Evolutionary conservation across 2,888 invertebrate genomes (phyloP).

Genomic region (Hyposoter didymator): DNA sequence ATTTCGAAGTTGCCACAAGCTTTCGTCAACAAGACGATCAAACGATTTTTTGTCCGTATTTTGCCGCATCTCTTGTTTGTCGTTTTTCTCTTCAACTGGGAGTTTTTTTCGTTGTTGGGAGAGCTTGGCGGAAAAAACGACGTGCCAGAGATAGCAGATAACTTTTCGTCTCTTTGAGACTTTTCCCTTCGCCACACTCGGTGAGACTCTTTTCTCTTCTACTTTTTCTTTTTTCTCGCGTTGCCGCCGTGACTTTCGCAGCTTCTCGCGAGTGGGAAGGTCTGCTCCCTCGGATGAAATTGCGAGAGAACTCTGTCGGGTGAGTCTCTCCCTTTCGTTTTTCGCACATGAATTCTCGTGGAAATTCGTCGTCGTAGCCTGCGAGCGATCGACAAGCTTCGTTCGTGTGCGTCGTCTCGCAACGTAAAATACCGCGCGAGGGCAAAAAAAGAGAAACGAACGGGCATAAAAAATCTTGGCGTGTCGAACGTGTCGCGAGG

Average conservation of each 20-base stretch:
- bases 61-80: constrained; percentile 1
- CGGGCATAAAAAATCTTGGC: constrained; percentile 30
- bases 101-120: background rate
- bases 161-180: constrained; percentile 50
- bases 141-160: background rate
- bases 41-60: constrained; percentile 27
- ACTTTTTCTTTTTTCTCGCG: constrained; percentile 2
- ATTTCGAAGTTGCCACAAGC: constrained; percentile 16
- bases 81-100: background rate
- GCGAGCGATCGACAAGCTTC: constrained; percentile 30
- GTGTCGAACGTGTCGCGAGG: constrained; percentile 55
- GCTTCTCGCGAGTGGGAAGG: constrained; percentile 11
- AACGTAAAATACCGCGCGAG: constrained; percentile 25
- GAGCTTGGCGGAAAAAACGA: background rate
- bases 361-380: background rate
- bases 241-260: background rate
- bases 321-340: constrained; percentile 3
- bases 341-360: background rate
- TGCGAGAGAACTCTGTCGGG: constrained; percentile 27
- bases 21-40: constrained; percentile 36
- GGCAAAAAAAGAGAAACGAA: background rate
- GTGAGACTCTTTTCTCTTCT: background rate
- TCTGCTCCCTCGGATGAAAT: constrained; percentile 40
- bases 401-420: constrained; percentile 45
- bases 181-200: constrained; percentile 23